Evolutionary conservation across 2,888 invertebrate genomes (phyloP).

Genomic region (Enoplolaimus lenunculus): DNA sequence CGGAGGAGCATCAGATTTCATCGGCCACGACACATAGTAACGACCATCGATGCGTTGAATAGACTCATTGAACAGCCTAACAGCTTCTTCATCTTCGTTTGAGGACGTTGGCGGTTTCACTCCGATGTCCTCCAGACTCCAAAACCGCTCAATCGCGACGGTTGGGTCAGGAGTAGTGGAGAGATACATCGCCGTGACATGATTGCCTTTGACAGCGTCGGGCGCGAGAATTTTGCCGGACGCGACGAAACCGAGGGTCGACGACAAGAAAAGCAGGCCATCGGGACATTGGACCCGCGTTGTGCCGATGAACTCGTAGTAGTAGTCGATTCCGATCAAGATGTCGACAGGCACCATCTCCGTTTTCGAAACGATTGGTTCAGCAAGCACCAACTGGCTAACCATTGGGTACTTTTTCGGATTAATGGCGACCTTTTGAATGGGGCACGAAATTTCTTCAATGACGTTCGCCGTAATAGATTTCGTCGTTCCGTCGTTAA

Average conservation of each 20-base stretch:
- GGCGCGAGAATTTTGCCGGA: background rate
- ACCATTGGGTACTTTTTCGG: background rate
- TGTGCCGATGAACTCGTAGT: constrained; percentile 1
- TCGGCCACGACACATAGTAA: constrained; percentile 9
- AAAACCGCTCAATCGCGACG: background rate
- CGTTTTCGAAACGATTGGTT: background rate
- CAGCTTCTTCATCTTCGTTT: background rate
- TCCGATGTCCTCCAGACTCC: background rate
- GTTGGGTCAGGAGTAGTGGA: background rate
- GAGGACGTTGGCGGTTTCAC: background rate
- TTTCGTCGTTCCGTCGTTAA: background rate
- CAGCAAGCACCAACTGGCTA: constrained; percentile 5
- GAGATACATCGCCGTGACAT: background rate
- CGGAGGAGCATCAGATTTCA: background rate
- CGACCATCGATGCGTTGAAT: background rate
- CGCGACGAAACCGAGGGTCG: background rate
- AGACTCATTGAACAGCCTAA: background rate
- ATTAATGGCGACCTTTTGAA: background rate
- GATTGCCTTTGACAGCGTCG: background rate
- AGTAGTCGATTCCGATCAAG: constrained; percentile 13
- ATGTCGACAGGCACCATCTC: constrained; percentile 7
- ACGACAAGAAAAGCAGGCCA: background rate
- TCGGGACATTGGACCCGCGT: background rate
- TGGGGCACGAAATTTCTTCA: background rate
- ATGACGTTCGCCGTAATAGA: background rate